phyloP scores from a whole-genome alignment of 92 coral and sea anemone species.

The Zoanthus sociatus region DNA sequence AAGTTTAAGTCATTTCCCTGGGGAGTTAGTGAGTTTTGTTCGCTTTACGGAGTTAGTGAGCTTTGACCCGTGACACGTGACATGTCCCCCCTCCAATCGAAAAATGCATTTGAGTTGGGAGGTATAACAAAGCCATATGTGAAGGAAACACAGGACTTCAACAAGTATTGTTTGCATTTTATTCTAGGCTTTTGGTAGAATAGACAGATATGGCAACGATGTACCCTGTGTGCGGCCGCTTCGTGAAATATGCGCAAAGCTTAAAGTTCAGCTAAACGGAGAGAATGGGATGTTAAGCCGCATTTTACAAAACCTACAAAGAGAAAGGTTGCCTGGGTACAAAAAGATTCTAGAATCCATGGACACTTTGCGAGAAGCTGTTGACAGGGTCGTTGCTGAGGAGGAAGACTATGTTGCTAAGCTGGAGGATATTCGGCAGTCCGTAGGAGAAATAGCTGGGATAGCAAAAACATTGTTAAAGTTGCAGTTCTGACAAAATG shows the following conservation, averaged over 20 bases:
- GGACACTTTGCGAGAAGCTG: slow-evolving; percentile 70
- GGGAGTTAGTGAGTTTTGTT: no score
- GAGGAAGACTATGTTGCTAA: slow-evolving; percentile 85
- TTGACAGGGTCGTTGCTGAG: slow-evolving; percentile 77
- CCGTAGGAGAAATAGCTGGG: slow-evolving; percentile 88
- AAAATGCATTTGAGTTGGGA: no score
- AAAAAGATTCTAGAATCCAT: slow-evolving; percentile 71
- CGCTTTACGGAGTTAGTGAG: no score
- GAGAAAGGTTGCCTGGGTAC: slow-evolving; percentile 72
- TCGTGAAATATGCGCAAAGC: slow-evolving; percentile 88
- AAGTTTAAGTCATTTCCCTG: no score
- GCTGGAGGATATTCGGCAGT: slow-evolving; percentile 87
- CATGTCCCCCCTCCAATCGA: no score
- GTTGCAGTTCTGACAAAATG: slow-evolving; percentile 64
- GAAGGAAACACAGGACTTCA: no score
- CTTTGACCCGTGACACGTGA: no score
- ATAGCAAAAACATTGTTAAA: slow-evolving; percentile 79
- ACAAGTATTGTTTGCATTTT: not conserved
- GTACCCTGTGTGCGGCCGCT: slow-evolving; percentile 94
- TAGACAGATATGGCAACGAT: slow-evolving; percentile 95
- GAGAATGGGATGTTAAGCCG: slow-evolving; percentile 88
- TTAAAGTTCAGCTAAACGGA: slow-evolving; percentile 80
- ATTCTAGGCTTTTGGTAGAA: slow-evolving; percentile 68
- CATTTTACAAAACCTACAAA: slow-evolving; percentile 72
- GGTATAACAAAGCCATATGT: no score